Percentiles rank a stretch among this genome's conserved stretches.
phyloP scores from a whole-genome alignment of 2,113 vertebrate species.

The Sander vitreus region DNA sequence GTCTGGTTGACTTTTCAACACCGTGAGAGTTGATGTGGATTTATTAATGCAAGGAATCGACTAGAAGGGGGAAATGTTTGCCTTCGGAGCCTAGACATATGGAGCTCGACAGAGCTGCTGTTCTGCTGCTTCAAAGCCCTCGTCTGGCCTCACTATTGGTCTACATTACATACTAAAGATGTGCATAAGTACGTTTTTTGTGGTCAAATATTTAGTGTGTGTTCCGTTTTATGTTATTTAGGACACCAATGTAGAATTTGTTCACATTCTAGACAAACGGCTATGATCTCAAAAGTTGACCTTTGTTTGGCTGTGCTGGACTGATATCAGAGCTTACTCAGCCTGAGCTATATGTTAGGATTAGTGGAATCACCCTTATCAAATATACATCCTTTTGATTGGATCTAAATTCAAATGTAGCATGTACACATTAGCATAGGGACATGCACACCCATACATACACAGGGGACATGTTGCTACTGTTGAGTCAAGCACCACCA shows the following conservation, averaged over 20 bases:
- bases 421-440: not conserved
- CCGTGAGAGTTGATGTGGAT: slow-evolving; percentile 60
- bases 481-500: slow-evolving; percentile 18
- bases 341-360: not conserved
- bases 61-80: slow-evolving; percentile 41
- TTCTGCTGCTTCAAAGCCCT: slow-evolving; percentile 25
- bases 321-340: not conserved
- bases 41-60: slow-evolving; percentile 62
- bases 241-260: not conserved
- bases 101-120: slow-evolving; percentile 52
- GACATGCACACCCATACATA: not conserved
- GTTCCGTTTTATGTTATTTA: slow-evolving; percentile 13
- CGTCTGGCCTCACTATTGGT: slow-evolving; percentile 44
- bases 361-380: not conserved
- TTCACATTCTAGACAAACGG: not conserved
- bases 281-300: not conserved
- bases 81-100: slow-evolving; percentile 49
- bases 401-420: not conserved
- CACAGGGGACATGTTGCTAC: slow-evolving; percentile 15
- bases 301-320: not conserved
- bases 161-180: not conserved
- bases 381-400: slow-evolving; percentile 1
- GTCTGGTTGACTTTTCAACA: slow-evolving; percentile 70
- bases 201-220: slow-evolving; percentile 14
- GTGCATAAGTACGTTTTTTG: slow-evolving; percentile 14